A percentile compares a stretch with the other conserved stretches of the same genome.
phyloP scores from a whole-genome alignment of 2,797 vertebrate genomes.

The Epinephelus awoara region DNA sequence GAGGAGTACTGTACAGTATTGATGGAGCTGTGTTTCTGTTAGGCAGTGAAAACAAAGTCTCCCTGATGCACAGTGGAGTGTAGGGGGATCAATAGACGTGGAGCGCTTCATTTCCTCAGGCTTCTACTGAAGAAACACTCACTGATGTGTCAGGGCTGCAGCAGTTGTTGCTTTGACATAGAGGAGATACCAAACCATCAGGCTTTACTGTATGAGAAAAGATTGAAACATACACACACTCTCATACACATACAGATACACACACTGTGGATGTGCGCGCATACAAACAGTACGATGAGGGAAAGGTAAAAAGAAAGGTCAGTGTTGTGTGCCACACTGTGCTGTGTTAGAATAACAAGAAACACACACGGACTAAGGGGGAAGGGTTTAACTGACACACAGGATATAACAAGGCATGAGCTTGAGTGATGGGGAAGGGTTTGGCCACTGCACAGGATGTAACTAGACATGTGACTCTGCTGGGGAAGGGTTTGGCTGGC shows the following conservation, averaged over 20 bases:
- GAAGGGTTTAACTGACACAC: constrained; percentile 77
- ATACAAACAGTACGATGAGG: constrained; percentile 26
- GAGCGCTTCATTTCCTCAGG: constrained; percentile 83
- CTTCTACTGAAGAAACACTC: constrained; percentile 83
- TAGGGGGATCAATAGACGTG: constrained; percentile 84
- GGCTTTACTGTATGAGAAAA: constrained; percentile 49
- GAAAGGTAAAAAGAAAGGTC: constrained; percentile 61
- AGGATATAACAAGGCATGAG: constrained; percentile 76
- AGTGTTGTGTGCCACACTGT: constrained; percentile 59
- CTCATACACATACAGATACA: constrained; percentile 19
- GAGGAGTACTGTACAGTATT: constrained; percentile 83
- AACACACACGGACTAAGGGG: constrained; percentile 63
- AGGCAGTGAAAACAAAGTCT: constrained; percentile 86
- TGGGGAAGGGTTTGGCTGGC: constrained; percentile 78
- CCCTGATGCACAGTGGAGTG: constrained; percentile 83
- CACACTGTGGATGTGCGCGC: constrained; percentile 17
- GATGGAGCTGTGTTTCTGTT: constrained; percentile 85
- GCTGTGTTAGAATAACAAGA: constrained; percentile 74
- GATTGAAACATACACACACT: constrained; percentile 47
- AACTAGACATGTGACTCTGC: constrained; percentile 77
- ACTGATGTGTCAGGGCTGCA: constrained; percentile 82
- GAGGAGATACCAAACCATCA: constrained; percentile 69
- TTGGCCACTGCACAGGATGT: constrained; percentile 78
- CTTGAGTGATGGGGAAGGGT: constrained; percentile 80
- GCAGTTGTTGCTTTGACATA: constrained; percentile 75